These are phyloP conservation scores for Drosophila niveifrons DNA, from an alignment of 2,888 invertebrate species.

Conservation along the genomic window DNA sequence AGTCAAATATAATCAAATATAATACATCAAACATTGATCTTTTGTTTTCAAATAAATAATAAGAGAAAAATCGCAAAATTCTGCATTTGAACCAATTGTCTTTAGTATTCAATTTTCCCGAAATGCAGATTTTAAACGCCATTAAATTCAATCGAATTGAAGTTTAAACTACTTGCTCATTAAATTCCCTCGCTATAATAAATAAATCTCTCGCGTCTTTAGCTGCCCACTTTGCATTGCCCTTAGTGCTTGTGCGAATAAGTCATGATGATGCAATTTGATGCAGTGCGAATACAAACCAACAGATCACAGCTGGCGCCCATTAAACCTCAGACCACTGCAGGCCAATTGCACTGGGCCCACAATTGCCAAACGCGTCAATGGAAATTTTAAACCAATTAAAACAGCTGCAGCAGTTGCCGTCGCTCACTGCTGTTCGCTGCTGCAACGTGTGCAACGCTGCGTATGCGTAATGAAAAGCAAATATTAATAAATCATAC, in stretches of 20 bases:
- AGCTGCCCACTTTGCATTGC: background rate
- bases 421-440: background rate
- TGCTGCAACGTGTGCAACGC: conserved; percentile 38
- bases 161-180: background rate
- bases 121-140: no score
- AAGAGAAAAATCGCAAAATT: no score
- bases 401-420: conserved; percentile 70
- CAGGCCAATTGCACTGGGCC: conserved; percentile 53
- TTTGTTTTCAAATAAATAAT: no score
- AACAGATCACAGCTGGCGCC: conserved; percentile 67
- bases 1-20: no score
- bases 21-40: no score
- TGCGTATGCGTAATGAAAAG: conserved; percentile 79
- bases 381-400: conserved; percentile 76
- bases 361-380: conserved; percentile 53
- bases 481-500: conserved; percentile 79
- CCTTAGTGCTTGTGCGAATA: conserved; percentile 29
- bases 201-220: background rate
- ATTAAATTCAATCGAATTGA: background rate
- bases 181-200: background rate
- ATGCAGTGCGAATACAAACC: conserved; percentile 26
- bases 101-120: background rate
- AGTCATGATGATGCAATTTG: conserved; percentile 32
- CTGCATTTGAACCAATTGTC: no score
- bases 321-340: conserved; percentile 75